Base-by-base conservation (phyloP, 2,797 vertebrate species). In the Catharus ustulatus region DNA sequence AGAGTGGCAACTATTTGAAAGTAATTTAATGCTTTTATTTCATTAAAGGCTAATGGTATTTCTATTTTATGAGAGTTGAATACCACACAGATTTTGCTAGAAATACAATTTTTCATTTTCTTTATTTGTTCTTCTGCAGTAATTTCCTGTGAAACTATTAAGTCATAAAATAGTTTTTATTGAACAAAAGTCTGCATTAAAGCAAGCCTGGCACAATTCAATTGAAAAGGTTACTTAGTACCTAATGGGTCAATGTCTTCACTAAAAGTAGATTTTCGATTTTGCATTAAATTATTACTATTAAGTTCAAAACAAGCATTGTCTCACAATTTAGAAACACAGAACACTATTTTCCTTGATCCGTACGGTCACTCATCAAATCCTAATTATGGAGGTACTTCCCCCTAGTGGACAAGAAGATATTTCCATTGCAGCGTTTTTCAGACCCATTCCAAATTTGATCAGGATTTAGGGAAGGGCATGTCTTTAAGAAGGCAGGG, bases 21-120 rank as follows among this genome's bases (percentile, higher is more conserved):
- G 89, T 74, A 94, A 97, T 96, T 97, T 94, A 81, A 89, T 32
- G 13, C 18, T 54, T 52, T 52, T 3, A 0, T 78, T 96, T 96
- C 85, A 85, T 55, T 57, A 96, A 97, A 97, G 51, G 86, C 92
- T 97, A 96, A 96, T 94, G 92, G 34, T 62, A 95, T 93, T 97
- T 94, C 71, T 95, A 64, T 92, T 96, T 94, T 94, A 81, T 89
- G 71, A 82, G 71, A 79, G 45, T 55, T 84, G 61, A 95, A 79
- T 74, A 57, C 63, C 94, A 93, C 54, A 90, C 18, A 90, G 83
- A 84, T 74, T 97, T 92, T 52, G 22, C 73, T 90, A 79, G 94
- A 95, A 97, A 95, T 93, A 93, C 63, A 84, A 83, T 93, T 48
- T 75, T 95, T 95, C 79, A 64, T 93, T 96, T 92, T 79, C 87